Base-by-base conservation (phyloP, 2,888 invertebrate species). In the Meloe dianella region DNA sequence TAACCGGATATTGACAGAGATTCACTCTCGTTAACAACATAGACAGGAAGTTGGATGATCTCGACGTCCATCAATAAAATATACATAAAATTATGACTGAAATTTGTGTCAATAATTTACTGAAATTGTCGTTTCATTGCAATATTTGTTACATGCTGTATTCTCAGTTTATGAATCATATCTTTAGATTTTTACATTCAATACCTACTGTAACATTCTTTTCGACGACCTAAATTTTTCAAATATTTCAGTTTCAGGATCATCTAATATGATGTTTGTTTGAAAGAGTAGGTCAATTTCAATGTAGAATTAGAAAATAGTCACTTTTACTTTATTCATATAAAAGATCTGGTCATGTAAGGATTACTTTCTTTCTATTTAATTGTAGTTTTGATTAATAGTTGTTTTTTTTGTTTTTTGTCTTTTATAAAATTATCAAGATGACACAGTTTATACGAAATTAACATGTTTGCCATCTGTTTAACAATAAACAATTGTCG, bases 391-490 rank as follows among this genome's bases (percentile, higher is more conserved):
- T 17, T 6, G 7, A 7, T 32, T 32, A 7, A 32, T 8, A 27
- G 4, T 27, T 27, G 27, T 27, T 27, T 27, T 27, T 27, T 27
- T 27, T 3, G n/a, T n/a, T n/a, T n/a, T n/a, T n/a, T n/a, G 32
- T 32, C 5, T 12, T 12, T 35, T 35, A 14, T 14, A 17, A n/a
- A 0, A 41, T 41, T 41, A 41, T 41, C 38, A 41, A n/a, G 38
- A 41, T 17, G 38, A 17, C 38, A 41, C n/a, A 35, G 14, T 35
- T 35, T 35, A 6, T 30, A 5, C n/a, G 1, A 47, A 20, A n/a
- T n/a, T n/a, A n/a, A 47, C 47, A 3, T 20, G 47, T 47, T 47
- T 24, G 14, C 10, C 54, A 54, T 54, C 54, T 54, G 54, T 54
- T 54, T 6, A 9, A 54, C 9, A 20, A 24, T n/a, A 47, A 47